Conservation (phyloP, 2,888 invertebrate genomes). For the Marronus borbonicus region DNA sequence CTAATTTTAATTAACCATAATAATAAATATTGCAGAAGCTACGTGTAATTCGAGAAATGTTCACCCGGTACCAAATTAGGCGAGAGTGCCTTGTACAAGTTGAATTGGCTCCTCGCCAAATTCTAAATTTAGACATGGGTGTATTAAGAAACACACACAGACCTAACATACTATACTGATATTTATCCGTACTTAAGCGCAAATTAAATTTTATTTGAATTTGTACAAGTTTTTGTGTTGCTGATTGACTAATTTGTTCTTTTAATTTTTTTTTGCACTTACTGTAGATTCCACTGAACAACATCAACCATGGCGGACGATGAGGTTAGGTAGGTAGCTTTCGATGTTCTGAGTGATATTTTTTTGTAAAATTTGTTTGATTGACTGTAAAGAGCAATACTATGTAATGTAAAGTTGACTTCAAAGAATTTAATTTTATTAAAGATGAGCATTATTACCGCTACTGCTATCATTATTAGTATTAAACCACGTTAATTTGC, state of each 20-base stretch:
- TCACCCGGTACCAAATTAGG: constrained; percentile 57
- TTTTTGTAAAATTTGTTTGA: neutral
- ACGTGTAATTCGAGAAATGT: constrained; percentile 53
- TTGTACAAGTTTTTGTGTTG: neutral
- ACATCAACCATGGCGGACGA: constrained; percentile 89
- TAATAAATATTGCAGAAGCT: constrained; percentile 18
- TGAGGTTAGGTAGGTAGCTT: constrained; percentile 90
- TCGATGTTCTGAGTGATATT: neutral
- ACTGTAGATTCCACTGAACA: constrained; percentile 75
- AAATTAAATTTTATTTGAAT: constrained; percentile 47
- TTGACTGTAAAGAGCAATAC: neutral
- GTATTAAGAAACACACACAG: constrained; percentile 17
- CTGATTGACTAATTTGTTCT: constrained; percentile 20
- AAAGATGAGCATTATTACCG: no score
- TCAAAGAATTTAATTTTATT: no score
- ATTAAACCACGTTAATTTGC: no score
- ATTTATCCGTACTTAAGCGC: constrained; percentile 10
- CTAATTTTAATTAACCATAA: neutral
- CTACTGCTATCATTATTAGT: no score
- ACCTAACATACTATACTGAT: constrained; percentile 23
- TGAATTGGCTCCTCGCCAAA: constrained; percentile 55
- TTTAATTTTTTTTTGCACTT: constrained; percentile 63
- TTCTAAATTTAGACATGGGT: constrained; percentile 54
- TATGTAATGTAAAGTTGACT: no score
- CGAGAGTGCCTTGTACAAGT: constrained; percentile 47